Evolutionary conservation across 2,113 vertebrate species (phyloP).

Genomic region (Heterotilapia buettikoferi): DNA sequence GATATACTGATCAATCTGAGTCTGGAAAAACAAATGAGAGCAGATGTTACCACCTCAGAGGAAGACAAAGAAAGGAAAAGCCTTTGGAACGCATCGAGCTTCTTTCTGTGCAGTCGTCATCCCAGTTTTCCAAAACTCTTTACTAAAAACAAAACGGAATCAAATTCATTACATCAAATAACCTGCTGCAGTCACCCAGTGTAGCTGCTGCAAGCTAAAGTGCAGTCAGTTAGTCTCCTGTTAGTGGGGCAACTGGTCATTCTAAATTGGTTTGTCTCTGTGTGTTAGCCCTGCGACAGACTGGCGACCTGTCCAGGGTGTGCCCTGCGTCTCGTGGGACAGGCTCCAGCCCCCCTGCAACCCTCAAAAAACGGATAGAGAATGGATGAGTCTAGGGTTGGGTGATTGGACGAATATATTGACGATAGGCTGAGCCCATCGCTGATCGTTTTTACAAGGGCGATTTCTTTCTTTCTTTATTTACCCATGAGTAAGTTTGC

Average conservation of each 20-base stretch:
- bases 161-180: not conserved
- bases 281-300: not conserved
- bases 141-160: fast-evolving
- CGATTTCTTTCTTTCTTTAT: fast-evolving
- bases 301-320: not conserved
- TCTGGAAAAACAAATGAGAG: conserved; percentile 46
- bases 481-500: not conserved
- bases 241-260: fast-evolving
- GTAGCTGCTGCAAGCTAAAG: fast-evolving
- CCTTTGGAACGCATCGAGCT: not conserved
- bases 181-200: not conserved
- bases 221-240: not conserved
- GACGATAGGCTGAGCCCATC: fast-evolving
- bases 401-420: fast-evolving
- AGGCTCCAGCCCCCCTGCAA: fast-evolving
- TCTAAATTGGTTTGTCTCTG: not conserved
- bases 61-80: not conserved
- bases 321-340: not conserved
- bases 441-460: not conserved
- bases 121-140: fast-evolving
- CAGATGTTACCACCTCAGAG: not conserved
- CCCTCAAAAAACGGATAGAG: fast-evolving
- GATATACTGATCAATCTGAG: conserved; percentile 87
- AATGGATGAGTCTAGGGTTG: not conserved
- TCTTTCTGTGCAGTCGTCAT: not conserved